These are phyloP conservation scores for Varroa destructor DNA, from an alignment of 1,140 invertebrate genomes.

Conservation along the genomic window DNA sequence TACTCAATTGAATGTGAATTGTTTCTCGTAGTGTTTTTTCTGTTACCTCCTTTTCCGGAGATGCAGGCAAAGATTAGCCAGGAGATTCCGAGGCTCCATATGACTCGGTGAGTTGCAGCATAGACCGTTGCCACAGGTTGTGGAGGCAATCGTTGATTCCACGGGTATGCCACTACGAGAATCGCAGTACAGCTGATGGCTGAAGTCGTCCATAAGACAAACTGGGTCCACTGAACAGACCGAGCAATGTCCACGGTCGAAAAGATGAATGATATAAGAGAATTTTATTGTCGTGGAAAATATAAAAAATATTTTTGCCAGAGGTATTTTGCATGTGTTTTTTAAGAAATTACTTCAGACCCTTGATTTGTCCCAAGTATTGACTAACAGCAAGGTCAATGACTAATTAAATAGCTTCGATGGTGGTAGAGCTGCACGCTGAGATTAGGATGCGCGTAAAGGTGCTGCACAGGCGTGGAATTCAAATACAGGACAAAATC, in stretches of 20 bases:
- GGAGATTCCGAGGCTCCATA: constrained; percentile 33
- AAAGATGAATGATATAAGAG: no score
- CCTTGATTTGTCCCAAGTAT: no score
- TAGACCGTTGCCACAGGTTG: constrained; percentile 30
- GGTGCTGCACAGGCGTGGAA: no score
- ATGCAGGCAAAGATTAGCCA: constrained; percentile 32
- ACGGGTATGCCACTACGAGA: constrained; percentile 31
- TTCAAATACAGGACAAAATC: no score
- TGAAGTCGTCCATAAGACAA: constrained; percentile 30
- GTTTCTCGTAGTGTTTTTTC: no score
- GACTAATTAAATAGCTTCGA: no score
- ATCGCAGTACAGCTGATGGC: constrained; percentile 22
- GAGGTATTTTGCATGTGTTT: neutral
- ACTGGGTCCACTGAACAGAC: constrained; percentile 30
- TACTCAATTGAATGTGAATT: no score
- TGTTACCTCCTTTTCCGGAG: constrained; percentile 33
- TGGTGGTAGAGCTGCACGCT: no score
- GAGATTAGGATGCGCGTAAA: no score
- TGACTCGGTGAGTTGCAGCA: constrained; percentile 31
- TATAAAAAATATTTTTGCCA: neutral
- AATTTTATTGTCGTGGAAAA: neutral
- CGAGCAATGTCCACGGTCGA: no score
- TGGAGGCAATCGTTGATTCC: constrained; percentile 30
- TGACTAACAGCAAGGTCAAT: no score
- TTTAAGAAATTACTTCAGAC: no score